These are phyloP conservation scores for Pseudotriccus pelzelni DNA, from an alignment of 2,797 vertebrate species.

Conservation along the genomic window DNA sequence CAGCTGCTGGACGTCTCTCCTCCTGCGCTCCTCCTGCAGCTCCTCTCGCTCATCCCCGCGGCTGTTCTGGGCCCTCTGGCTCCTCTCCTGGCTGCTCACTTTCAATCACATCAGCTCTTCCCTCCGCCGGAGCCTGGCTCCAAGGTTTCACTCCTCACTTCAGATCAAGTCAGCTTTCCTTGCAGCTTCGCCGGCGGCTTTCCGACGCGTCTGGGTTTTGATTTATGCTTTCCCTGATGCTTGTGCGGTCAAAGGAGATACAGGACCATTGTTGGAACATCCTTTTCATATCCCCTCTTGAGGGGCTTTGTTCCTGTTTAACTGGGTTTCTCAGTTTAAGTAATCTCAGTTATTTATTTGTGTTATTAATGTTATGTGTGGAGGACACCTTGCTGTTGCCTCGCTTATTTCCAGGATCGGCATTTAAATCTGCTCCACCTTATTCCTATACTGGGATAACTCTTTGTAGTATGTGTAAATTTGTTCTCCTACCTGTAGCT, in stretches of 20 bases:
- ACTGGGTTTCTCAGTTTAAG: background rate
- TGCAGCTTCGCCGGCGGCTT: background rate
- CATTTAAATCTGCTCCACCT: background rate
- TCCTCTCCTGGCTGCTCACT: background rate
- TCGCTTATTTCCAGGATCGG: background rate
- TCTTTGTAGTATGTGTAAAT: background rate
- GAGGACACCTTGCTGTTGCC: background rate
- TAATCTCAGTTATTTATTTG: background rate
- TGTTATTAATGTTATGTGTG: fast-evolving
- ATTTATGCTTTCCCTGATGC: slow-evolving; percentile 22
- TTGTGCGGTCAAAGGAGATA: background rate
- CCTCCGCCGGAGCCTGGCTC: background rate
- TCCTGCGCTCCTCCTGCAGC: background rate
- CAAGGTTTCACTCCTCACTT: slow-evolving; percentile 40
- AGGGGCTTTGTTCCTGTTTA: slow-evolving; percentile 17
- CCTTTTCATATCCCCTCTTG: background rate
- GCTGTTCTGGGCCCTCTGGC: background rate
- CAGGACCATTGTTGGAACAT: slow-evolving; percentile 4
- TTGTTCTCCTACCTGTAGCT: background rate
- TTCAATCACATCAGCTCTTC: background rate
- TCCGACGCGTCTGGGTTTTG: background rate
- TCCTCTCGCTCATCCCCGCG: background rate
- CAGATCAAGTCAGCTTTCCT: slow-evolving; percentile 5
- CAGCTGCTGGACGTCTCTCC: background rate
- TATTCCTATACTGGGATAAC: background rate